Percentiles rank a stretch among this genome's conserved stretches.
Evolutionary conservation across 2,888 invertebrate species (phyloP).

Genomic region (Mechanitis messenoides): DNA sequence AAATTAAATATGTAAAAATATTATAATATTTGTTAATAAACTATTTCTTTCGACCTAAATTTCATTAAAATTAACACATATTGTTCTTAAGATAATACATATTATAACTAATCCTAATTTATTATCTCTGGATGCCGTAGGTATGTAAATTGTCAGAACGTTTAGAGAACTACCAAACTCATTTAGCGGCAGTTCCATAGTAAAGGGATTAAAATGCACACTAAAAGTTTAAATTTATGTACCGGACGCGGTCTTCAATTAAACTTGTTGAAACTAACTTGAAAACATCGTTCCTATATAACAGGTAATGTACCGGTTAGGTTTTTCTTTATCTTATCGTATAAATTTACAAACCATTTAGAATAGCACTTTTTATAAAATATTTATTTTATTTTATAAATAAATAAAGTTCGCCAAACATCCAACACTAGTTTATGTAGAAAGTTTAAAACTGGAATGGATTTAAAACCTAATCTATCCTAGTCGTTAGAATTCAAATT

Average conservation of each 20-base stretch:
- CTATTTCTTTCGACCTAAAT: too few species aligned
- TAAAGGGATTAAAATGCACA: conserved; percentile 70
- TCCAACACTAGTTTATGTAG: neutral
- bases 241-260: conserved; percentile 71
- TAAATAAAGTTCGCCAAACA: too few species aligned
- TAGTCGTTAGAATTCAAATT: conserved; percentile 36
- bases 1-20: too few species aligned
- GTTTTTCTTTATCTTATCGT: too few species aligned
- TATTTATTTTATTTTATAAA: too few species aligned
- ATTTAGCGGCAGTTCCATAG: conserved; percentile 57
- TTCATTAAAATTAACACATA: too few species aligned
- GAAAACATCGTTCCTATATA: conserved; percentile 43
- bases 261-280: conserved; percentile 71
- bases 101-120: too few species aligned
- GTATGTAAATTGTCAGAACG: conserved; percentile 23
- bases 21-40: too few species aligned
- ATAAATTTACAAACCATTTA: too few species aligned
- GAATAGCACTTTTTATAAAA: too few species aligned
- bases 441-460: neutral
- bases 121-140: neutral
- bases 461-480: conserved; percentile 12
- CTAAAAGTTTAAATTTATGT: conserved; percentile 71
- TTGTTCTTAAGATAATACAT: too few species aligned
- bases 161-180: conserved; percentile 44
- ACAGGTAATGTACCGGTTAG: too few species aligned